Conservation (phyloP, 2,888 invertebrate species). For the Pemphredon lugubris region DNA sequence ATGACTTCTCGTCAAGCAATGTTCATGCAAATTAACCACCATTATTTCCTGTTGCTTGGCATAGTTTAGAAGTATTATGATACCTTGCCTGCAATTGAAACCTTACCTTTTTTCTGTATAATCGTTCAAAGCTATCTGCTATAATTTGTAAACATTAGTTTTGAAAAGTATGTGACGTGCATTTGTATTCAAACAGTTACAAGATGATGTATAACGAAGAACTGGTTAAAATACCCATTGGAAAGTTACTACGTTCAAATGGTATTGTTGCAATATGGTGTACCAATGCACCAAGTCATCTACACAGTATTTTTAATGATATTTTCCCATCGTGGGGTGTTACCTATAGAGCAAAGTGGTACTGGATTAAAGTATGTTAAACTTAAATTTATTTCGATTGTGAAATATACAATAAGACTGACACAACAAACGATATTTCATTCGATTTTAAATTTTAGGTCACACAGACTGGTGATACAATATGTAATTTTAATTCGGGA, state of each 20-base stretch:
- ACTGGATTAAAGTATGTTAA: constrained; percentile 90
- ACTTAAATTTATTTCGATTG: too few species aligned
- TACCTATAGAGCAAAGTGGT: constrained; percentile 88
- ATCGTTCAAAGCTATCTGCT: constrained; percentile 11
- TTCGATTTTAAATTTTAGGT: constrained; percentile 83
- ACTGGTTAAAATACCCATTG: constrained; percentile 87
- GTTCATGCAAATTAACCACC: constrained; percentile 6
- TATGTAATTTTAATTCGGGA: constrained; percentile 86
- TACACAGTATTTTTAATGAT: constrained; percentile 85
- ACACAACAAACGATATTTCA: too few species aligned
- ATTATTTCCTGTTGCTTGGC: not conserved
- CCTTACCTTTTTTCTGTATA: not conserved
- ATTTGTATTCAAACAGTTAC: constrained; percentile 83
- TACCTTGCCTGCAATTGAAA: not conserved
- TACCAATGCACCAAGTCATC: constrained; percentile 91
- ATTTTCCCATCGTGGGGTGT: constrained; percentile 92
- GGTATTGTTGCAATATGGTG: constrained; percentile 94
- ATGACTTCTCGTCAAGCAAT: constrained; percentile 18
- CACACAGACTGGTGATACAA: constrained; percentile 86
- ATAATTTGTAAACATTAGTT: not conserved
- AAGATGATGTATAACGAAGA: constrained; percentile 90
- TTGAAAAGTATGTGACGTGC: too few species aligned
- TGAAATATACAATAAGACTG: too few species aligned
- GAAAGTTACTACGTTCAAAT: constrained; percentile 83
- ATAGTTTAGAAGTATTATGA: not conserved